Conservation (phyloP, 2,888 invertebrate species). For the Dasypolia templi region DNA sequence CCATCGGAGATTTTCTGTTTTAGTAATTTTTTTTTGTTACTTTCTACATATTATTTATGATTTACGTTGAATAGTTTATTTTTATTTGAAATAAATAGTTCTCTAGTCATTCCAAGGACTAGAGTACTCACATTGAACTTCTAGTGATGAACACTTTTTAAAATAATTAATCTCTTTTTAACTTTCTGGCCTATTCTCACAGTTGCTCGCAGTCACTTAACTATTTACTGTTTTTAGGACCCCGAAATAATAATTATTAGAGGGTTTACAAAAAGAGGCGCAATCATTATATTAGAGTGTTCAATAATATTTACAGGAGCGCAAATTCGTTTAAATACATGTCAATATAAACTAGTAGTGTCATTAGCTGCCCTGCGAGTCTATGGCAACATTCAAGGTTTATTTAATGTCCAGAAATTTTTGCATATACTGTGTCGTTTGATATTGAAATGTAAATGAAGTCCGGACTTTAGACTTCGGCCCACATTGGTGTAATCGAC, state of each 20-base stretch:
- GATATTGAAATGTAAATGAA: constrained; percentile 73
- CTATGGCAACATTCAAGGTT: no score
- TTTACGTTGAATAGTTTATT: not conserved
- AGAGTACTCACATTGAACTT: not conserved
- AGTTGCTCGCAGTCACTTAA: not conserved
- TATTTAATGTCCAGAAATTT: constrained; percentile 53
- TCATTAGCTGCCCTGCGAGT: no score
- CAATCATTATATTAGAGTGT: not conserved
- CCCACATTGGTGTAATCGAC: constrained; percentile 42
- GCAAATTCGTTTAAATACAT: not conserved
- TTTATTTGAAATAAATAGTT: not conserved
- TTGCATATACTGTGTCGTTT: constrained; percentile 69
- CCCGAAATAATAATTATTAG: not conserved
- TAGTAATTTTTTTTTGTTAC: not conserved
- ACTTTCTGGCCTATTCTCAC: not conserved
- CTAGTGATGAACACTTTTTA: not conserved
- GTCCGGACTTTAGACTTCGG: constrained; percentile 26
- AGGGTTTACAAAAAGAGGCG: not conserved
- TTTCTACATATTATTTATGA: not conserved
- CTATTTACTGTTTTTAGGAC: not conserved
- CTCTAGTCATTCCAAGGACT: not conserved
- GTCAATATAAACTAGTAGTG: constrained; percentile 27
- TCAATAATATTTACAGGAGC: not conserved
- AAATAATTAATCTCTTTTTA: not conserved
- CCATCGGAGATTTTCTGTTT: not conserved